Evolutionary conservation across 2,113 vertebrate species (phyloP).

Genomic region (Columbina picui): DNA sequence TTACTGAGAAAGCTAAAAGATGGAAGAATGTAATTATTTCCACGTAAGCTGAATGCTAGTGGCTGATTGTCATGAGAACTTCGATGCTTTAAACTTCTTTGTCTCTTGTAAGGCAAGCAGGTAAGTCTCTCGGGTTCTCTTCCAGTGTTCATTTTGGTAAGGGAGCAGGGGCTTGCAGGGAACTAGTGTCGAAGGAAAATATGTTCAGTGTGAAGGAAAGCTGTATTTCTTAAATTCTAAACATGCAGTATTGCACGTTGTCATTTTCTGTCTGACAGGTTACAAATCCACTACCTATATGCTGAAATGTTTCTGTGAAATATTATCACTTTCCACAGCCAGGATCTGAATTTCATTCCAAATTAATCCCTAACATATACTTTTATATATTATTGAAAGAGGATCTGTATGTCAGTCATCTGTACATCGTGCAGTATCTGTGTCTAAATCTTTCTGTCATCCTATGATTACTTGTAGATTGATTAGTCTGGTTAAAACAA

Average conservation of each 20-base stretch:
- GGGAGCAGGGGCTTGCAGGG: neutral
- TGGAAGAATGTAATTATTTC: slow-evolving; percentile 50
- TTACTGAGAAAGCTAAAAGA: slow-evolving; percentile 40
- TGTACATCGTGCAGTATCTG: neutral
- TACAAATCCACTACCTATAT: neutral
- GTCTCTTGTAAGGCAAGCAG: neutral
- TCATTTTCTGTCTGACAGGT: neutral
- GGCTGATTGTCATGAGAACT: neutral
- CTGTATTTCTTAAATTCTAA: neutral
- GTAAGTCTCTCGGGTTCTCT: slow-evolving; percentile 30
- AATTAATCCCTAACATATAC: neutral
- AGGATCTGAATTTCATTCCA: neutral
- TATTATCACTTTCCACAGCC: neutral
- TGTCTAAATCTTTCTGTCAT: neutral
- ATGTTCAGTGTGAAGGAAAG: neutral
- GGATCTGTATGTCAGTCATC: neutral
- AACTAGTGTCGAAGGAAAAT: neutral
- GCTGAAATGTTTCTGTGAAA: neutral
- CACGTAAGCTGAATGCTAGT: neutral
- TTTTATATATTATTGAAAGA: neutral
- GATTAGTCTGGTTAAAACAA: neutral
- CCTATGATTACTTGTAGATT: neutral
- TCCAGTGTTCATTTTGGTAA: neutral
- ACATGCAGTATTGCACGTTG: neutral
- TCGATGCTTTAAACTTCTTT: slow-evolving; percentile 24